These are phyloP conservation scores for Colius striatus DNA, from an alignment of 2,113 vertebrate genomes.

Conservation along the genomic window DNA sequence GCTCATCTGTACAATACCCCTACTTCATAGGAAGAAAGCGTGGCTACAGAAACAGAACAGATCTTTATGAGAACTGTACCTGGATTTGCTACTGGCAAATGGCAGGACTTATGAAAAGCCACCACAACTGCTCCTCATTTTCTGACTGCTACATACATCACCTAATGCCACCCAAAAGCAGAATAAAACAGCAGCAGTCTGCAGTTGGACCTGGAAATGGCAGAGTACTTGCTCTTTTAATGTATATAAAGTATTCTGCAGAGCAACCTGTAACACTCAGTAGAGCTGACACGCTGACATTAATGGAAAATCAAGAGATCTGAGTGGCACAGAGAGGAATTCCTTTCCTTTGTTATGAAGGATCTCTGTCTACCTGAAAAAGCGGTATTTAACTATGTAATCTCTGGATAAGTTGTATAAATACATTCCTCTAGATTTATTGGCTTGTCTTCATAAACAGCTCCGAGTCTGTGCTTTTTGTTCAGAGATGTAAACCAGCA, in stretches of 20 bases:
- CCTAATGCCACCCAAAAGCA: neutral
- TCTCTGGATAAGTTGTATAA: slow-evolving; percentile 15
- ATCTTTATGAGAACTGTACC: neutral
- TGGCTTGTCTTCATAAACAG: slow-evolving; percentile 46
- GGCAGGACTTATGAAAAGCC: neutral
- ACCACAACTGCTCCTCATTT: neutral
- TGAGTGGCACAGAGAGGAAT: slow-evolving; percentile 6
- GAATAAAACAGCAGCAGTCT: neutral
- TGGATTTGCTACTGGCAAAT: neutral
- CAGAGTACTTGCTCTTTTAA: neutral
- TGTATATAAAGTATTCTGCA: slow-evolving; percentile 8
- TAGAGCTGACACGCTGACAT: neutral
- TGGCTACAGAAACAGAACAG: neutral
- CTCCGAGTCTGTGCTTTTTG: slow-evolving; percentile 30
- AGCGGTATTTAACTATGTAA: neutral
- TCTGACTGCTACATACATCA: neutral
- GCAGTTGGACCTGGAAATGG: neutral
- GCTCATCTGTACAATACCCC: neutral
- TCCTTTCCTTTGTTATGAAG: slow-evolving; percentile 4
- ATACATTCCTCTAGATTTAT: slow-evolving; percentile 38
- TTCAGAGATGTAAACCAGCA: slow-evolving; percentile 42
- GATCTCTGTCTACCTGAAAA: slow-evolving; percentile 18
- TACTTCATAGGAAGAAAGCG: neutral
- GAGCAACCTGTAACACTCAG: neutral
- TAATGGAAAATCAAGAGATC: slow-evolving; percentile 43